A percentile compares a stretch with the other conserved stretches of the same genome.
These are phyloP conservation scores for Sarcophilus harrisii DNA, from an alignment of 2,797 vertebrate genomes.

Conservation along the genomic window DNA sequence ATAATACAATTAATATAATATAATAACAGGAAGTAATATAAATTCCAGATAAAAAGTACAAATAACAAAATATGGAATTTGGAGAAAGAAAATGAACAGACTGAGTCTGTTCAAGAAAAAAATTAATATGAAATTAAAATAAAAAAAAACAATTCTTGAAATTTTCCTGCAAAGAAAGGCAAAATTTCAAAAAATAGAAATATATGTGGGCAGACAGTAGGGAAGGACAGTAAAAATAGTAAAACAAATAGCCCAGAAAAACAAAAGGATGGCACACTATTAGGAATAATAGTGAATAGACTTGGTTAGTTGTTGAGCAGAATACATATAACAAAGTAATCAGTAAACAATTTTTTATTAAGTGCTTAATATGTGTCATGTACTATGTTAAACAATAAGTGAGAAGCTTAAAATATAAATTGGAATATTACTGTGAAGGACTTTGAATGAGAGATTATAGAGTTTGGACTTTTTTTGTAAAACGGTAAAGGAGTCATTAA, in stretches of 20 bases:
- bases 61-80: neutral
- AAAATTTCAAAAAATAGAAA: neutral
- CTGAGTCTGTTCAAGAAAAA: neutral
- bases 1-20: neutral
- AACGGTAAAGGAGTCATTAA: rapidly evolving
- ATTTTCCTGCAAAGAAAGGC: neutral
- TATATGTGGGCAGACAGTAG: neutral
- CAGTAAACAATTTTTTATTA: neutral
- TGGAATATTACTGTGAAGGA: neutral
- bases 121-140: neutral
- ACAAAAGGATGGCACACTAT: neutral
- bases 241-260: neutral
- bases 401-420: neutral
- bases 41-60: neutral
- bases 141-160: neutral
- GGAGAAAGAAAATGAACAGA: neutral
- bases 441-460: rapidly evolving
- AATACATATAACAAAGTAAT: neutral
- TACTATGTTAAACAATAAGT: neutral
- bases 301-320: neutral
- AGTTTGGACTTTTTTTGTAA: rapidly evolving
- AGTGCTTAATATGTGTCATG: neutral
- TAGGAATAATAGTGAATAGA: neutral
- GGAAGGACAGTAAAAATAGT: neutral
- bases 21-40: neutral